Percentiles rank a stretch among this genome's conserved stretches.
These are phyloP conservation scores for Oeneis ivallda DNA, from an alignment of 2,888 invertebrate species.

Conservation along the genomic window DNA sequence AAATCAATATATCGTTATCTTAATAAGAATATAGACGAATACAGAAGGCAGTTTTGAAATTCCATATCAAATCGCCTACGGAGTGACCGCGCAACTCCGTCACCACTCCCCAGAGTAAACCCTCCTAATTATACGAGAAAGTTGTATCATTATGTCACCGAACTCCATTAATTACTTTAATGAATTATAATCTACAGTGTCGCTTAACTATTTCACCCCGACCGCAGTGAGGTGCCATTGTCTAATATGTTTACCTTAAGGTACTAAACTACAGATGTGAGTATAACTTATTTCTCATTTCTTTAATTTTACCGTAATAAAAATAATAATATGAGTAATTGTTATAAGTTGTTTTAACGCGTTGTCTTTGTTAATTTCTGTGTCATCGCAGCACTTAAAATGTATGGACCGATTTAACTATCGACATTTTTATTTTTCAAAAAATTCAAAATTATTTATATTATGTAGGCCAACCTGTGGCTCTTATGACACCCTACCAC, in stretches of 20 bases:
- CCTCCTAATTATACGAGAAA: slow-evolving; percentile 56
- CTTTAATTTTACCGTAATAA: background rate
- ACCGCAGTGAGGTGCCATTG: slow-evolving; percentile 50
- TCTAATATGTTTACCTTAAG: slow-evolving; percentile 47
- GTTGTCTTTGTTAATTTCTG: no score
- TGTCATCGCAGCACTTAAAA: no score
- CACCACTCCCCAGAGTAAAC: slow-evolving; percentile 43
- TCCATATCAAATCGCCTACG: slow-evolving; percentile 11
- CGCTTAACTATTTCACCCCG: slow-evolving; percentile 57
- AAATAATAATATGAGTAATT: background rate
- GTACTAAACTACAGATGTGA: background rate
- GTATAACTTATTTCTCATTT: background rate
- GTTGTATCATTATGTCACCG: slow-evolving; percentile 60
- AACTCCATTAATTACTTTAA: slow-evolving; percentile 71
- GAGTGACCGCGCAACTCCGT: slow-evolving; percentile 34
- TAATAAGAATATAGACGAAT: slow-evolving; percentile 3
- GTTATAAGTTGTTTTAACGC: no score
- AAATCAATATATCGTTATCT: no score
- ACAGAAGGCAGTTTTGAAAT: slow-evolving; percentile 17
- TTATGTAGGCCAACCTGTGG: no score
- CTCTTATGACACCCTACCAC: no score
- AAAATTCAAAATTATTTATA: no score
- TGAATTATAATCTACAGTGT: slow-evolving; percentile 75
- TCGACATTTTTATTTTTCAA: no score
- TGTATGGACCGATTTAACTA: no score